phyloP scores from a whole-genome alignment of 2,888 invertebrate genomes.

The Hypsopygia costalis region DNA sequence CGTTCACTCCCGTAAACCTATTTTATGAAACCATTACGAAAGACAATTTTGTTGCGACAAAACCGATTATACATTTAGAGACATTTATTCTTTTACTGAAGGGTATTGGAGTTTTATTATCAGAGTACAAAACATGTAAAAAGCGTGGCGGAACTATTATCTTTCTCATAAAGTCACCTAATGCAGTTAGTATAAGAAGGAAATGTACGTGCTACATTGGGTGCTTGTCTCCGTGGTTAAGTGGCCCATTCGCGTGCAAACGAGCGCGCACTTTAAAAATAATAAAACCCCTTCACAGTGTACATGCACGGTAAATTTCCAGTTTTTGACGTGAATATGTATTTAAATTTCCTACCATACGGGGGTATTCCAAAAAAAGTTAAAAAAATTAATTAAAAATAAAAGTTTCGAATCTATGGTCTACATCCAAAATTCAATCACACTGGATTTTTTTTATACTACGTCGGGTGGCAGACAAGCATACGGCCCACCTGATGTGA shows the following conservation, averaged over 20 bases:
- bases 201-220: constrained; percentile 48
- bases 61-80: constrained; percentile 44
- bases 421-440: no score
- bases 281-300: constrained; percentile 70
- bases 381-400: no score
- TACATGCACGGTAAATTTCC: constrained; percentile 24
- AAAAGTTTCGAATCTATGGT: no score
- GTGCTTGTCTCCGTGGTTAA: constrained; percentile 74
- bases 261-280: constrained; percentile 78
- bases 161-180: constrained; percentile 64
- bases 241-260: constrained; percentile 81
- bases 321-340: no score
- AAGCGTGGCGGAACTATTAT: constrained; percentile 74
- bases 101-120: constrained; percentile 34
- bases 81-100: constrained; percentile 26
- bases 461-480: no score
- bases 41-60: constrained; percentile 33
- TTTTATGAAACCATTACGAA: constrained; percentile 45
- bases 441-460: no score
- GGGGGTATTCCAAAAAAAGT: no score
- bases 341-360: no score
- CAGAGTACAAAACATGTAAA: constrained; percentile 60
- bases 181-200: constrained; percentile 58
- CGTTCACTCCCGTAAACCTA: constrained; percentile 42
- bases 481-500: no score